Evolutionary conservation across 2,113 vertebrate species (phyloP).

Genomic region (Sula dactylatra): DNA sequence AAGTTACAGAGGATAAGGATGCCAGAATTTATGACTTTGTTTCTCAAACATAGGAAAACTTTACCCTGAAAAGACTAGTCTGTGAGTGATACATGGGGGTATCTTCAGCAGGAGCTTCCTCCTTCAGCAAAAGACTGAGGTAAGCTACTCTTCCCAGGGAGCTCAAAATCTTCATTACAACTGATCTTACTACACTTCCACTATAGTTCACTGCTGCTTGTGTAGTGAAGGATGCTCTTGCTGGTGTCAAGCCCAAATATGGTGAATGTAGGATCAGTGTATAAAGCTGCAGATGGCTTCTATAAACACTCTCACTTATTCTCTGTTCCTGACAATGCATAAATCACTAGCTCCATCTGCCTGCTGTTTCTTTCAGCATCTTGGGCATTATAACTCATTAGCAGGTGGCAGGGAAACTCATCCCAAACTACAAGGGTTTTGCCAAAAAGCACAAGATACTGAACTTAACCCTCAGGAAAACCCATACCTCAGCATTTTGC

Average conservation of each 20-base stretch:
- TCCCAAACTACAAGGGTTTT: not conserved
- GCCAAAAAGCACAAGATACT: not conserved
- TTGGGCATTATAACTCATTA: not conserved
- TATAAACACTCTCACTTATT: not conserved
- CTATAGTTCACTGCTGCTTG: fast-evolving
- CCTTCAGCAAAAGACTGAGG: not conserved
- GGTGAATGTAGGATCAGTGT: not conserved
- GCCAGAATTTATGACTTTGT: not conserved
- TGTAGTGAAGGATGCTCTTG: not conserved
- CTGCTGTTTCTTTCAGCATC: not conserved
- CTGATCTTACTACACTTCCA: not conserved
- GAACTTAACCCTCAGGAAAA: not conserved
- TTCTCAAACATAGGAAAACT: not conserved
- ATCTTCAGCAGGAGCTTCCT: not conserved
- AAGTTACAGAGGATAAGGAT: not conserved
- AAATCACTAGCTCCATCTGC: constrained; percentile 58
- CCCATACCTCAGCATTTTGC: not conserved
- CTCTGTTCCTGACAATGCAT: not conserved
- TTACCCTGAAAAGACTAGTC: not conserved
- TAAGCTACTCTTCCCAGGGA: not conserved
- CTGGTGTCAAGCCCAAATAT: not conserved
- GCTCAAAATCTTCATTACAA: not conserved
- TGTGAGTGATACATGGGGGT: not conserved
- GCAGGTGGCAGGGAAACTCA: not conserved
- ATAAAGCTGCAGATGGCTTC: not conserved